Percentiles rank a stretch among this genome's conserved stretches.
Evolutionary conservation across 2,797 vertebrate genomes (phyloP).

Genomic region (Cirrhinus mrigala): DNA sequence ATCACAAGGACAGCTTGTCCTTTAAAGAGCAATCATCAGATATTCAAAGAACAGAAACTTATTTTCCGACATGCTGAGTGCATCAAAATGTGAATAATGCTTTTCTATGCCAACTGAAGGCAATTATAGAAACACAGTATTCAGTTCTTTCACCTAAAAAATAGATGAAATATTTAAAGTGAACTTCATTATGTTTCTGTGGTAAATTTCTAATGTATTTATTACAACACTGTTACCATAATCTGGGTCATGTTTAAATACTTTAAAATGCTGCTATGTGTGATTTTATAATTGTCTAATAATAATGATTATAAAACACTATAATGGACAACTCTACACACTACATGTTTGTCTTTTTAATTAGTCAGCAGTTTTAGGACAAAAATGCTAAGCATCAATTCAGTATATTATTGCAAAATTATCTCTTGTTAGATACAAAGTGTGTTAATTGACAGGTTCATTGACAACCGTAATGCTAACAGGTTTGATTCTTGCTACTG

Average conservation of each 20-base stretch:
- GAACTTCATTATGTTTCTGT: neutral
- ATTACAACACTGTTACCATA: neutral
- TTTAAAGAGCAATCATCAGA: constrained; percentile 16
- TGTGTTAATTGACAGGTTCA: neutral
- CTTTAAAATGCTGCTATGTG: neutral
- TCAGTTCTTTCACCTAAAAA: neutral
- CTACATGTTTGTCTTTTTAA: neutral
- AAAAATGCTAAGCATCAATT: neutral
- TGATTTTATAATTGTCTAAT: neutral
- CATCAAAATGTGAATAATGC: neutral
- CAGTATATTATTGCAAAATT: no score
- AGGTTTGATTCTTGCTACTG: neutral
- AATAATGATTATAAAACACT: no score
- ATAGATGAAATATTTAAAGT: neutral
- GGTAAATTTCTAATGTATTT: neutral
- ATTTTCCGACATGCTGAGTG: neutral
- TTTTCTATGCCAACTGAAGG: neutral
- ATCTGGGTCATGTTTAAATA: neutral
- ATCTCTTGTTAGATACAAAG: neutral
- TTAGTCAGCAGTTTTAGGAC: neutral
- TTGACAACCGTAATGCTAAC: neutral
- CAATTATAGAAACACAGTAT: neutral
- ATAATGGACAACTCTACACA: no score
- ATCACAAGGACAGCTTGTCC: constrained; percentile 28
- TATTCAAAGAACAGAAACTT: constrained; percentile 17